These are phyloP conservation scores for Ursus arctos DNA, from an alignment of 2,113 vertebrate species.

Conservation along the genomic window DNA sequence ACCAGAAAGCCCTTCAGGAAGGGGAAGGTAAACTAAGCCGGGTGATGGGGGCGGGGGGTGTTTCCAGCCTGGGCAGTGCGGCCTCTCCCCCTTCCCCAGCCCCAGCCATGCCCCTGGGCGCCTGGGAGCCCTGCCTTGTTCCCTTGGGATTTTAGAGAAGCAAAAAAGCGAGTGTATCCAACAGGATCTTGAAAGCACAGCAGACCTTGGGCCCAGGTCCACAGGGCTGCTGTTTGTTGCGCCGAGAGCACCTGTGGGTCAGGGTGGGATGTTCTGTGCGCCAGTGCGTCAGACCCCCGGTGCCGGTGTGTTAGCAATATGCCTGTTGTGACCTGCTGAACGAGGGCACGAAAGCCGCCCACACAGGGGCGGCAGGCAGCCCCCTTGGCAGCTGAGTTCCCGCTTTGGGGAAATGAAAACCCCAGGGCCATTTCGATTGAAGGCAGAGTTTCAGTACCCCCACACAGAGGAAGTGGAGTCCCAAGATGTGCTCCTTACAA, in stretches of 20 bases:
- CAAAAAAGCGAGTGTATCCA: accelerated
- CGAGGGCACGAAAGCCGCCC: accelerated
- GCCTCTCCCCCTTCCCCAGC: too few relatives aligned
- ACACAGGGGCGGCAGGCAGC: accelerated
- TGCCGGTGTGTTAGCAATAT: accelerated
- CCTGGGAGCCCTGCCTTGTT: neutral
- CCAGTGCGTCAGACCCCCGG: neutral
- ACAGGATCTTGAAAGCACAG: neutral
- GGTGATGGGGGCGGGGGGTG: neutral
- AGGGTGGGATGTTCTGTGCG: too few relatives aligned
- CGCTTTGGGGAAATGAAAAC: too few relatives aligned
- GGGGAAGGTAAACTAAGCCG: constrained; percentile 92
- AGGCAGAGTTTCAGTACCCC: accelerated
- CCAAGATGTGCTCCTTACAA: accelerated
- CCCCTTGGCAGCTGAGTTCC: neutral
- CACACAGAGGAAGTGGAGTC: neutral
- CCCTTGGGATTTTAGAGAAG: neutral
- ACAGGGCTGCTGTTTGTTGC: accelerated
- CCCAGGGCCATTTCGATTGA: neutral
- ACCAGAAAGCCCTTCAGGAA: constrained; percentile 97
- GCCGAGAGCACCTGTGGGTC: neutral
- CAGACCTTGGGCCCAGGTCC: accelerated
- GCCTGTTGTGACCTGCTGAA: neutral
- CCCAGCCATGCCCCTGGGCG: accelerated
- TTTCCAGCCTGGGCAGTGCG: neutral